These are phyloP conservation scores for Anabacerthia variegaticeps DNA, from an alignment of 2,797 vertebrate species.

Conservation along the genomic window DNA sequence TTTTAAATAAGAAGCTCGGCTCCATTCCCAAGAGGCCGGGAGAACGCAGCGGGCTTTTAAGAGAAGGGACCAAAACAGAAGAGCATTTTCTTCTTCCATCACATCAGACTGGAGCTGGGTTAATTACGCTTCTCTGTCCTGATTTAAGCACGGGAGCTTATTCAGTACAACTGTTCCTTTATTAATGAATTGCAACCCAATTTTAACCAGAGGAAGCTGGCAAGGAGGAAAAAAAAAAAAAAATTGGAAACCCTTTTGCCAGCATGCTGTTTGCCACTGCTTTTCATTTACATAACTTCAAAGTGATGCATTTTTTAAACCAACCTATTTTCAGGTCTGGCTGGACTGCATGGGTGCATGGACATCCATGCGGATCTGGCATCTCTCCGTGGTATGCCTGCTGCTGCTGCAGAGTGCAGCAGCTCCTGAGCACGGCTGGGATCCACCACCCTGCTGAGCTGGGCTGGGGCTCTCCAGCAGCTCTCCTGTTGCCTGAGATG, in stretches of 20 bases:
- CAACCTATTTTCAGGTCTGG: slow-evolving; percentile 30
- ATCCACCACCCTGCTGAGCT: neutral
- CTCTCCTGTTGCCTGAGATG: neutral
- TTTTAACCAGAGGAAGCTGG: slow-evolving; percentile 55
- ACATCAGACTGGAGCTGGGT: slow-evolving; percentile 54
- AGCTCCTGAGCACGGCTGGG: neutral
- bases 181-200: slow-evolving; percentile 69
- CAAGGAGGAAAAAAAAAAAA: neutral
- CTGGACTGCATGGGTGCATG: neutral
- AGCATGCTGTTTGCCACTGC: neutral
- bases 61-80: slow-evolving; percentile 66
- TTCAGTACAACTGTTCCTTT: slow-evolving; percentile 67
- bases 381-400: neutral
- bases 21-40: slow-evolving; percentile 22
- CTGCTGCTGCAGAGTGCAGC: neutral
- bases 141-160: slow-evolving; percentile 66
- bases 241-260: slow-evolving; percentile 48
- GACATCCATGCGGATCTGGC: neutral
- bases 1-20: slow-evolving; percentile 63
- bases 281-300: slow-evolving; percentile 64
- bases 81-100: slow-evolving; percentile 61
- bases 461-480: neutral
- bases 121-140: slow-evolving; percentile 66
- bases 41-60: slow-evolving; percentile 45
- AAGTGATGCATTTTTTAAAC: slow-evolving; percentile 56